Conservation (phyloP, 2,113 vertebrate genomes). For the Enhydra lutris region DNA sequence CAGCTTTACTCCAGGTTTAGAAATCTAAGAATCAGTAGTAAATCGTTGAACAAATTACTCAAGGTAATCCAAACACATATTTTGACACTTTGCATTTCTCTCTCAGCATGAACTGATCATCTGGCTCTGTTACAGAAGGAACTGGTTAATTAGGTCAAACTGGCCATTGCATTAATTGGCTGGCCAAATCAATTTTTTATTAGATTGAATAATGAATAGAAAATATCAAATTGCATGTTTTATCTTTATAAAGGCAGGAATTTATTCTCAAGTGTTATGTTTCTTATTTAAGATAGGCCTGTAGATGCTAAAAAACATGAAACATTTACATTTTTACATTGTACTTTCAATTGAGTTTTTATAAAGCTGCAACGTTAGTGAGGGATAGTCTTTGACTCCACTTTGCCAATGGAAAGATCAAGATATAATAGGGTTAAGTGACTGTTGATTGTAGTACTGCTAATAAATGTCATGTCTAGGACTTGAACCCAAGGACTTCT, state of each 20-base stretch:
- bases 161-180: not conserved
- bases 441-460: not conserved
- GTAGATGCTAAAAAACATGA: not conserved
- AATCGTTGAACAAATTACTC: not conserved
- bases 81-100: not conserved
- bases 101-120: not conserved
- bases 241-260: not conserved
- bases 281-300: not conserved
- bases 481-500: not conserved
- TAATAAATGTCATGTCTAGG: not conserved
- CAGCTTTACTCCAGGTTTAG: not conserved
- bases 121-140: not conserved
- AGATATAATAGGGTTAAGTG: not conserved
- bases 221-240: not conserved
- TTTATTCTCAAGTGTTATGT: not conserved
- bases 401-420: not conserved
- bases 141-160: not conserved
- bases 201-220: not conserved
- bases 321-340: not conserved
- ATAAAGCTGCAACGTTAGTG: not conserved
- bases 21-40: not conserved
- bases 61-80: not conserved
- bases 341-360: not conserved
- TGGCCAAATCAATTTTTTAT: not conserved
- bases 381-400: not conserved